Evolutionary conservation across 2,888 invertebrate genomes (phyloP).

Genomic region (Diadromus collaris): DNA sequence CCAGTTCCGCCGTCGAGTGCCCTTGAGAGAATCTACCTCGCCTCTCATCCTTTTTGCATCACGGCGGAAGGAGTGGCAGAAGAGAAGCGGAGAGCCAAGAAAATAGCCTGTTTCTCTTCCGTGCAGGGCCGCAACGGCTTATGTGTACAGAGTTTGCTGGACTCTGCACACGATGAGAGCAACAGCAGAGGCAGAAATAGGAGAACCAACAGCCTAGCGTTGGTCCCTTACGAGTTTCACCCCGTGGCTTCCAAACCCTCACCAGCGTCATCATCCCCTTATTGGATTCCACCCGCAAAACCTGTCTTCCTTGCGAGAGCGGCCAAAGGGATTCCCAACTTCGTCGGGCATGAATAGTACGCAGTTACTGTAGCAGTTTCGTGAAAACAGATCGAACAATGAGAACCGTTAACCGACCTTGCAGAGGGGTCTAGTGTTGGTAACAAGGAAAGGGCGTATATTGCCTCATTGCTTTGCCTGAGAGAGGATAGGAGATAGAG

Average conservation of each 20-base stretch:
- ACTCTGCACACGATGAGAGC: constrained; percentile 42
- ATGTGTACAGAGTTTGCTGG: constrained; percentile 59
- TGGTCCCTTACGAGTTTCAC: constrained; percentile 41
- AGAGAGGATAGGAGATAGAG: constrained; percentile 58
- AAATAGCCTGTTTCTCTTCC: constrained; percentile 38
- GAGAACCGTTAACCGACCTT: constrained; percentile 56
- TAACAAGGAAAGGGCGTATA: constrained; percentile 61
- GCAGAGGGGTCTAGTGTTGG: constrained; percentile 51
- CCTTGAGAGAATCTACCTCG: constrained; percentile 65
- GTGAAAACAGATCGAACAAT: constrained; percentile 58
- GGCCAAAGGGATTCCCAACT: constrained; percentile 59
- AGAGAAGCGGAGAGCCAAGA: constrained; percentile 49
- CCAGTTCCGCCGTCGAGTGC: constrained; percentile 70
- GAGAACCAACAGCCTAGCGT: constrained; percentile 25
- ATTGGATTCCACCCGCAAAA: constrained; percentile 68
- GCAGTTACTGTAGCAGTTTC: constrained; percentile 31
- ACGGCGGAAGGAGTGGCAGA: constrained; percentile 42
- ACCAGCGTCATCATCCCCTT: constrained; percentile 62
- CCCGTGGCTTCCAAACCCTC: constrained; percentile 44
- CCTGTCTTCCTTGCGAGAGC: constrained; percentile 57
- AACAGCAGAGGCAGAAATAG: constrained; percentile 53
- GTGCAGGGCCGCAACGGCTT: constrained; percentile 27
- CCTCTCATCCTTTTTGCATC: constrained; percentile 57
- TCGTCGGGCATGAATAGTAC: constrained; percentile 17
- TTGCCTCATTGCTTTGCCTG: constrained; percentile 61